Conservation (phyloP, 1,140 invertebrate genomes). For the Drosophila bocki region DNA sequence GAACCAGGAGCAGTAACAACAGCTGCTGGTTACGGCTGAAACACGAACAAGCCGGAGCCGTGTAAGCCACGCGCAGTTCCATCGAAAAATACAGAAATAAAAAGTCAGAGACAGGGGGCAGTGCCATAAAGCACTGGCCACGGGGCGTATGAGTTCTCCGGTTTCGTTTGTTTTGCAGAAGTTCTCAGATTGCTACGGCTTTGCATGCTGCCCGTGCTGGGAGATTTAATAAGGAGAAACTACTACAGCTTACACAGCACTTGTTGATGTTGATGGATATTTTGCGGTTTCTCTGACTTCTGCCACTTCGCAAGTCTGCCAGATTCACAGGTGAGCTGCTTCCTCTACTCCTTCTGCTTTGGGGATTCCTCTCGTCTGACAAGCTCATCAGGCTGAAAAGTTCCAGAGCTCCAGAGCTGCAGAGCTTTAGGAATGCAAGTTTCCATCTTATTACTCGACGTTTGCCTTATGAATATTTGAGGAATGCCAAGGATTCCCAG, state of each 20-base stretch:
- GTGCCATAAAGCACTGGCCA: slow-evolving; percentile 25
- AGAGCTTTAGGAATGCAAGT: slow-evolving; percentile 13
- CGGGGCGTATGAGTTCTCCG: slow-evolving; percentile 39
- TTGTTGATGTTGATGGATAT: slow-evolving; percentile 73
- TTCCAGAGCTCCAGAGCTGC: not conserved
- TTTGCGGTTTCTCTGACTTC: slow-evolving; percentile 42
- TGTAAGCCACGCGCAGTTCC: slow-evolving; percentile 35
- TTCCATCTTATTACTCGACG: slow-evolving; percentile 31
- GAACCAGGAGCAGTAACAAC: slow-evolving; percentile 17
- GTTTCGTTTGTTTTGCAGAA: slow-evolving; percentile 37
- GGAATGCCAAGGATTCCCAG: slow-evolving; percentile 25
- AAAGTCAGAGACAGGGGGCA: slow-evolving; percentile 10
- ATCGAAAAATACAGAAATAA: slow-evolving; percentile 10
- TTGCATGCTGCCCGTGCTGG: slow-evolving; percentile 37
- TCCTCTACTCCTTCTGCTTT: not conserved
- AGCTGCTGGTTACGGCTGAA: slow-evolving; percentile 48
- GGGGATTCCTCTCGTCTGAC: slow-evolving; percentile 28
- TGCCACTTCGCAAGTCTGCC: not conserved
- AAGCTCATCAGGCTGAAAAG: slow-evolving; percentile 28
- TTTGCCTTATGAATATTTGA: slow-evolving; percentile 45
- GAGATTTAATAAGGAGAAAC: slow-evolving; percentile 69
- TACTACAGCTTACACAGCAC: slow-evolving; percentile 40
- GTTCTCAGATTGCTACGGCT: slow-evolving; percentile 7
- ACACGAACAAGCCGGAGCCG: slow-evolving; percentile 33
- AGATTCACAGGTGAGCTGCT: slow-evolving; percentile 14